Conservation (phyloP, 2,888 invertebrate species). For the Melieria omissa region DNA sequence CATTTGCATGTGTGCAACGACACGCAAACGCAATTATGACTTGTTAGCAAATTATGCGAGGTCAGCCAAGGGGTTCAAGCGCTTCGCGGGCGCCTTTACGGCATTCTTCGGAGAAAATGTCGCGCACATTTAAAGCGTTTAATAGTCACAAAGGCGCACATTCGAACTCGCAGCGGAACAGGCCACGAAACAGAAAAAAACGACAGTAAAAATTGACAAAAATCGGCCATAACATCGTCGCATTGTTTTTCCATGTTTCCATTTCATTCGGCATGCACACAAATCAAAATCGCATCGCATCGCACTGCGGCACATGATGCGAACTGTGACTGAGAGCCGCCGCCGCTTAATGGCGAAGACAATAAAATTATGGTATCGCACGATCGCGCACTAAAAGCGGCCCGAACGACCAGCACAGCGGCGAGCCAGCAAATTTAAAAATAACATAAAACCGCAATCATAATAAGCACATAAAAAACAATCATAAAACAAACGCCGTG, state of each 20-base stretch:
- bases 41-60: conserved; percentile 26
- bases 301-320: neutral
- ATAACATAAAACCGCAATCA: conserved; percentile 8
- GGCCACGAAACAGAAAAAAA: neutral
- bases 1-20: conserved; percentile 17
- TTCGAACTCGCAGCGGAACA: no score
- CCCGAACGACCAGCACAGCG: no score
- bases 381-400: conserved; percentile 20
- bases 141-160: no score
- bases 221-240: no score
- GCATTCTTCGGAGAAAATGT: no score
- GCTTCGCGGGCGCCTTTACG: neutral
- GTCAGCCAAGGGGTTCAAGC: neutral
- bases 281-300: conserved; percentile 18
- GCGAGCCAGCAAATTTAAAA: no score
- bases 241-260: no score
- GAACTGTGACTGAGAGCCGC: no score
- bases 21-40: conserved; percentile 28
- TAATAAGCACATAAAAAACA: conserved; percentile 33
- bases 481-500: conserved; percentile 19
- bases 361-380: conserved; percentile 34
- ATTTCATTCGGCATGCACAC: conserved; percentile 1
- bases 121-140: no score
- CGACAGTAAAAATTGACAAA: neutral
- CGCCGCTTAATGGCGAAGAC: conserved; percentile 25